Base-by-base conservation (phyloP, 1,140 invertebrate species). In the Lethrus apterus region DNA sequence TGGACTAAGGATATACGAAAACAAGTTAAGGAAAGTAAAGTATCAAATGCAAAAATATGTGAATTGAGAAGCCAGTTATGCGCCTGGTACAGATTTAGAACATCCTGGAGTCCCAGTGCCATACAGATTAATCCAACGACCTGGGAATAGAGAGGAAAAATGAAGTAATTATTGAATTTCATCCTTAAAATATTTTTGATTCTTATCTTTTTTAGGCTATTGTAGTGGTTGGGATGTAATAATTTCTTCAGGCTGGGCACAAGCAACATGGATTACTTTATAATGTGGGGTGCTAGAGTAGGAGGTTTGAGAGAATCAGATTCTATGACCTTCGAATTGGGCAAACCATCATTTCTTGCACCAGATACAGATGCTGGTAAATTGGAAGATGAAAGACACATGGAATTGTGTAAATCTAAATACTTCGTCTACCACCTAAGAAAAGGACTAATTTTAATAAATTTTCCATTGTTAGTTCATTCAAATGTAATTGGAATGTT, bases 171-270 rank as follows among this genome's bases (percentile, higher is more conserved):
- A 10, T 17, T 7, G 19, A 18, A 26, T 10, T 33, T 17, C 20
- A 32, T 43, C 9, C 42, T 34, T 2, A 11, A 11, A 34, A 15
- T 19, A 19, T 10, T 45, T 32, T 11, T 8, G n/a, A 17, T 3
- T n/a, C 5, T 36, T 20, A 36, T 36, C 33, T 8, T 24, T 56
- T 61, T 48, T 68, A 83, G 84, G 81, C 20, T 86, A 82, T 67
- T 75, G 78, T 3, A 74, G 76, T 68, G 89, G 90, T 23, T 89
- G 89, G 80, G 93, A 97, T 68, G 60, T 97, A 8, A 81, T 97
- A 50, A 51, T 87, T 9, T 91, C 93, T 4, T 65, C 77, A 15
- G 76, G 77, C 13, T 93, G 89, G 79, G 79, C 80, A n/a, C 81
- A 91, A 74, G 70, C 82, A 18, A 83, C 94, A 57, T 95, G 90